Percentiles rank a stretch among this genome's conserved stretches.
phyloP scores from a whole-genome alignment of 1,140 invertebrate genomes.

The Pachyrhynchus sulphureomaculatus region DNA sequence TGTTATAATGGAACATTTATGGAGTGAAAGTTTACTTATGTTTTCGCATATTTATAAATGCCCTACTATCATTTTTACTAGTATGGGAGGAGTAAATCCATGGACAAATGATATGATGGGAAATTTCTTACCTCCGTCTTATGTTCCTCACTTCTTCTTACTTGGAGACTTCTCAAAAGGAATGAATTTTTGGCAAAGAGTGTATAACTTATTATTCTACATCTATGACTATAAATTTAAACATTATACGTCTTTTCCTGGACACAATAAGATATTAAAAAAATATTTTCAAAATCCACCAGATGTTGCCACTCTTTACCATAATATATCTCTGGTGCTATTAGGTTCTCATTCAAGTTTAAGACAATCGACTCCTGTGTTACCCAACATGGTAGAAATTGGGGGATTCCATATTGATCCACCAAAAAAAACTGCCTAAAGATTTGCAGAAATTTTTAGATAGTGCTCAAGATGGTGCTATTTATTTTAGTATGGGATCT shows the following conservation, averaged over 20 bases:
- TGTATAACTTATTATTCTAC: constrained; percentile 1
- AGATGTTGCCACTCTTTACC: background rate
- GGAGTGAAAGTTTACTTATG: constrained; percentile 51
- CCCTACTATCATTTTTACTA: constrained; percentile 41
- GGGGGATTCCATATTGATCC: constrained; percentile 61
- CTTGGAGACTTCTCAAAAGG: background rate
- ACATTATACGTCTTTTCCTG: constrained; percentile 2
- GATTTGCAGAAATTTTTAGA: constrained; percentile 59
- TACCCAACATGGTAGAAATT: constrained; percentile 59
- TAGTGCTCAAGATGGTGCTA: too few species aligned
- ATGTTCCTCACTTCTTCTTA: background rate
- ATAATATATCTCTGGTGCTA: constrained; percentile 56
- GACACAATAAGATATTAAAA: background rate
- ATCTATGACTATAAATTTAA: background rate
- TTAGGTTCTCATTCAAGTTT: constrained; percentile 60
- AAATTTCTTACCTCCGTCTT: constrained; percentile 2
- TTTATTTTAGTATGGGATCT: too few species aligned
- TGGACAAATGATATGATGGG: constrained; percentile 1
- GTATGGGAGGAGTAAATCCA: constrained; percentile 5
- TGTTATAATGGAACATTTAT: constrained; percentile 53
- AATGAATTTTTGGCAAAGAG: constrained; percentile 6
- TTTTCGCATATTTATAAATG: constrained; percentile 39
- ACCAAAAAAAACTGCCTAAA: constrained; percentile 49
- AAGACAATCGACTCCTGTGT: constrained; percentile 55
- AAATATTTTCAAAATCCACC: background rate